These are phyloP conservation scores for Blastobasis adustella DNA, from an alignment of 2,888 invertebrate species.

Conservation along the genomic window DNA sequence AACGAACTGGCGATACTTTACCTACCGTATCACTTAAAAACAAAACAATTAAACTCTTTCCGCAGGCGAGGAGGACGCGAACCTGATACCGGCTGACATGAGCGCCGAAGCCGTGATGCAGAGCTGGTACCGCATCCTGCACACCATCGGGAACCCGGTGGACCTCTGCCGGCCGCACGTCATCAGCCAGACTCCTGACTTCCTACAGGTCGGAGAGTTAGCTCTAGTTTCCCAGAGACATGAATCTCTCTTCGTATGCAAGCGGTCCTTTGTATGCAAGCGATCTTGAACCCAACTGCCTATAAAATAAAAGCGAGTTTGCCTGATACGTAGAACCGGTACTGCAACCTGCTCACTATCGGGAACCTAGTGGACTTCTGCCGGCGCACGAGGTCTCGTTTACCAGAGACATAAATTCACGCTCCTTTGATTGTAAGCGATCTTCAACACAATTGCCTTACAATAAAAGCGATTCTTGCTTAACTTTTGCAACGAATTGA, in stretches of 20 bases:
- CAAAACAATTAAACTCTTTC: neutral
- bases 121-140: slow-evolving; percentile 96
- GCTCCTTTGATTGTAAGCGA: too few relatives aligned
- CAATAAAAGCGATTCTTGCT: too few relatives aligned
- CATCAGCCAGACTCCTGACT: slow-evolving; percentile 78
- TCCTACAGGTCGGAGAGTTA: slow-evolving; percentile 57
- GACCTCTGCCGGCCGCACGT: slow-evolving; percentile 91
- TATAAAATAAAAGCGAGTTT: slow-evolving; percentile 88
- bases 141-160: slow-evolving; percentile 95
- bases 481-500: too few relatives aligned
- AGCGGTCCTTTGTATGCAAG: too few relatives aligned
- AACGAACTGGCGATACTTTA: too few relatives aligned
- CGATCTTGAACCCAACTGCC: neutral
- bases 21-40: too few relatives aligned
- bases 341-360: slow-evolving; percentile 92
- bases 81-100: slow-evolving; percentile 89
- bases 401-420: too few relatives aligned
- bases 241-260: too few relatives aligned
- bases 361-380: slow-evolving; percentile 96
- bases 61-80: slow-evolving; percentile 88
- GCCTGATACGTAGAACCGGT: slow-evolving; percentile 95
- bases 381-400: too few relatives aligned
- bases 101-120: slow-evolving; percentile 93
- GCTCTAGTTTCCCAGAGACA: too few relatives aligned
- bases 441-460: too few relatives aligned